Evolutionary conservation across 2,797 vertebrate genomes (phyloP), one percentile per base, ranked within the genome.

Genomic region (Mus minutoides): DNA sequence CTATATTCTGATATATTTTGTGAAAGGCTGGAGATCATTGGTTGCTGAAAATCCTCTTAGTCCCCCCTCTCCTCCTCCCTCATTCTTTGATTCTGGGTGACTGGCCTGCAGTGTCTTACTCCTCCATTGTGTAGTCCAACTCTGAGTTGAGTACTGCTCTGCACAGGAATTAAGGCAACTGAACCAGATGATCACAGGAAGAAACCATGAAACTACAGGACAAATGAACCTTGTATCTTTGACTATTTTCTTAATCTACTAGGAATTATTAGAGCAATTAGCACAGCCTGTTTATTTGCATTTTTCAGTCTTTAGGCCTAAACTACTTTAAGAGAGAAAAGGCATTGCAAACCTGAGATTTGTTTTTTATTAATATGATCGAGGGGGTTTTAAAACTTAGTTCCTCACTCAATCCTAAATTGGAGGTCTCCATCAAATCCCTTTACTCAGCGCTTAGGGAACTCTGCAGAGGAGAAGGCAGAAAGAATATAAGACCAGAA

Each of bases 301-400:
- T 91, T n/a, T 88, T 6, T 37, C 11, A 82, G 0, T 40, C 14
- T 75, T 19, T 73, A n/a, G 69, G 58, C 6, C 40, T 26, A 31
- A 94, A 49, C 92, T 16, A 46, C 19, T 80, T 84, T 92, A 93
- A 83, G 37, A 60, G 87, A 88, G 37, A 67, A 82, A n/a, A 46
- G 34, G 77, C 83, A 40, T 77, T 73, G 76, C 67, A 60, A 78
- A 56, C 1, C 14, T 14, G 49, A 6, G 3, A 9, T 14, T 16
- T 54, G 14, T 54, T 54, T 84, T 22, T 85, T 22, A 14, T 76
- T 94, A 79, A 80, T 7, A 37, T 79, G 24, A 5, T 56, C 9
- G 31, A 90, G 37, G 93, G 37, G 46, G n/a, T 67, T 83, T 56
- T 4, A 58, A 94, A 94, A 58, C 12, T 22, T 40, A 85, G 7